phyloP scores from a whole-genome alignment of 2,797 vertebrate species.

The Sebastes matsubarae region DNA sequence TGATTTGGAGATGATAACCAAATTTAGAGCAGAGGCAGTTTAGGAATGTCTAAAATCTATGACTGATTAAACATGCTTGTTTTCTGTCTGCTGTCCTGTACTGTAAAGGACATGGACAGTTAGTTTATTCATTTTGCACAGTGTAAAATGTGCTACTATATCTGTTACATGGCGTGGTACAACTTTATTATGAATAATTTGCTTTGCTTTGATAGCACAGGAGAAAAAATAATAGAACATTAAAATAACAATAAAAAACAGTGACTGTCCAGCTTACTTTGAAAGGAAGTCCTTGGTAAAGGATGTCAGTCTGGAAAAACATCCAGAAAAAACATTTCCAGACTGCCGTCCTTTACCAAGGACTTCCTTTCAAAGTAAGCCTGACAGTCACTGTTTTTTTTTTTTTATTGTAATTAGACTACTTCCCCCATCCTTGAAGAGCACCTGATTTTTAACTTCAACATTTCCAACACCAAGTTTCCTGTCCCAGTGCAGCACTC shows the following conservation, averaged over 20 bases:
- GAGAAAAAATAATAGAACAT: background rate
- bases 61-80: background rate
- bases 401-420: no score
- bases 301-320: no score
- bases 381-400: no score
- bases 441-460: no score
- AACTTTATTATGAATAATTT: background rate
- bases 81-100: background rate
- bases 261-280: no score
- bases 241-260: no score
- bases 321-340: no score
- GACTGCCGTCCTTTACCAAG: background rate
- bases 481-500: no score
- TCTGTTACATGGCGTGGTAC: background rate
- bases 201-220: background rate
- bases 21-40: constrained; percentile 18
- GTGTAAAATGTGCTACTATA: background rate
- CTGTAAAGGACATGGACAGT: background rate
- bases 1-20: background rate
- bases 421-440: no score
- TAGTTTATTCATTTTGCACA: background rate
- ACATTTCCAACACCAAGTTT: no score
- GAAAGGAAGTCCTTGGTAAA: no score
- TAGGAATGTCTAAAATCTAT: constrained; percentile 8
- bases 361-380: no score